Conservation (phyloP, 2,888 invertebrate genomes). For the Cryptocheilus praepositus region DNA sequence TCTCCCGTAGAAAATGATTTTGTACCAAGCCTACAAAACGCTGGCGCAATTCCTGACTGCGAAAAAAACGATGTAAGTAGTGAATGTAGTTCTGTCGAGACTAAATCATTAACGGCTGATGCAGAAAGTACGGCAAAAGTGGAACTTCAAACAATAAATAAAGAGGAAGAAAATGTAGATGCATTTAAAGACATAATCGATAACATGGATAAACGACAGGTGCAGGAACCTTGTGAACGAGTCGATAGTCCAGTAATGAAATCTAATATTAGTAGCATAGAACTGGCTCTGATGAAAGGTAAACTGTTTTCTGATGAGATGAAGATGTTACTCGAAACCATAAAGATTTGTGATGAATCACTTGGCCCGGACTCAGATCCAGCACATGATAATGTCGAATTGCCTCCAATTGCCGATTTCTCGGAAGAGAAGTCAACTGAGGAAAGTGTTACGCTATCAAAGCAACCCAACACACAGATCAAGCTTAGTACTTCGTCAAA, state of each 20-base stretch:
- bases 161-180: conserved; percentile 27
- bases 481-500: conserved; percentile 6
- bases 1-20: no score
- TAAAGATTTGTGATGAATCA: neutral
- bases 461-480: neutral
- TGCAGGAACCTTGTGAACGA: no score
- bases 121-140: neutral
- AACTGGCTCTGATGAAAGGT: neutral
- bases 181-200: conserved; percentile 15
- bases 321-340: no score
- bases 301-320: neutral
- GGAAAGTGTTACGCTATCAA: neutral
- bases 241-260: no score
- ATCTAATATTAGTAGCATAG: conserved; percentile 7
- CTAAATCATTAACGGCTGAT: neutral
- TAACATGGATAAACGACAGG: neutral
- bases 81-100: neutral
- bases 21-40: no score
- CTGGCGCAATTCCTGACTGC: neutral
- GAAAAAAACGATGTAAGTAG: neutral
- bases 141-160: conserved; percentile 17
- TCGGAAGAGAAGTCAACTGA: neutral
- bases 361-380: neutral
- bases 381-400: neutral
- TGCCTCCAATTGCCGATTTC: neutral